Percentiles rank a stretch among this genome's conserved stretches.
Evolutionary conservation across 1,140 invertebrate species (phyloP).

Genomic region (Hestina assimilis): DNA sequence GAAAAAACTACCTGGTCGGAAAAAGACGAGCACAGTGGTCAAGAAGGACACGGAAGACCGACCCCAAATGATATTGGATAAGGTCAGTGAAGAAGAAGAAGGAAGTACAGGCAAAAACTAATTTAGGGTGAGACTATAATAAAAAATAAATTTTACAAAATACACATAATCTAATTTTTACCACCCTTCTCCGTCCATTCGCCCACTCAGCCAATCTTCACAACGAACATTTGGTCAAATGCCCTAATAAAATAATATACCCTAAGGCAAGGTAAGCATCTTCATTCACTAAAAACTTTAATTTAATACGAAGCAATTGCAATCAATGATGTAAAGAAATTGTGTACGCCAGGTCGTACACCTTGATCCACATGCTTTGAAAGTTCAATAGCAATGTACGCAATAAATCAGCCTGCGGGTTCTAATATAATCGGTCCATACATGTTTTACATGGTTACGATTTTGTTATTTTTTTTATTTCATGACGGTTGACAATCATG

Average conservation of each 20-base stretch:
- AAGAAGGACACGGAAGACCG: too few relatives aligned
- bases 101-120: too few relatives aligned
- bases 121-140: too few relatives aligned
- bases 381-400: constrained; percentile 30
- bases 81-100: too few relatives aligned
- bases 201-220: background rate
- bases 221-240: background rate
- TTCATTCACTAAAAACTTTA: background rate
- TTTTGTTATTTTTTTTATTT: too few relatives aligned
- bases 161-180: too few relatives aligned
- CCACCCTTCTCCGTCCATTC: background rate
- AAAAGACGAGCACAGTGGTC: too few relatives aligned
- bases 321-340: constrained; percentile 5
- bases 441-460: background rate
- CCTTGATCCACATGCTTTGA: constrained; percentile 34
- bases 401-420: background rate
- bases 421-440: background rate
- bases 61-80: too few relatives aligned
- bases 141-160: too few relatives aligned
- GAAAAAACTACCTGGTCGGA: too few relatives aligned
- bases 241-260: background rate
- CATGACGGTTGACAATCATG: too few relatives aligned
- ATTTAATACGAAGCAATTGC: constrained; percentile 1
- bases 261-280: constrained; percentile 1
- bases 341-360: constrained; percentile 10